phyloP scores from a whole-genome alignment of 2,113 vertebrate genomes.

The Melospiza melodia region DNA sequence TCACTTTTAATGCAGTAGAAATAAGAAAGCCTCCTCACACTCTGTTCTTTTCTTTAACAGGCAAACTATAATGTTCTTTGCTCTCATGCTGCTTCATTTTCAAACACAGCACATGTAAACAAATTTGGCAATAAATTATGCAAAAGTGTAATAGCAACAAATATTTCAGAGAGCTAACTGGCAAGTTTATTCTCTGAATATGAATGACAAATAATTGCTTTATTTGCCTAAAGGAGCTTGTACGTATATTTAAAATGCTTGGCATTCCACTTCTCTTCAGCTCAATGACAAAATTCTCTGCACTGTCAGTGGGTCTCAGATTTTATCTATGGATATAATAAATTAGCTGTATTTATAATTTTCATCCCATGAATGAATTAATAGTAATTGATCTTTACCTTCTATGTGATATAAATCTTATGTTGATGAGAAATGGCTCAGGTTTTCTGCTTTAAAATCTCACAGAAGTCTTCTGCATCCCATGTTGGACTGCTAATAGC shows the following conservation, averaged over 20 bases:
- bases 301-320: neutral
- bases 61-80: conserved; percentile 33
- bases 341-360: neutral
- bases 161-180: conserved; percentile 54
- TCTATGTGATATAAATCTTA: neutral
- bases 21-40: neutral
- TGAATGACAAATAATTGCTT: conserved; percentile 47
- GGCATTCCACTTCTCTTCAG: neutral
- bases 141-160: conserved; percentile 43
- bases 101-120: conserved; percentile 45
- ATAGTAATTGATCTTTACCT: neutral
- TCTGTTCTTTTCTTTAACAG: conserved; percentile 29
- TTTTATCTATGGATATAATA: neutral
- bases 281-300: conserved; percentile 1
- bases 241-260: neutral
- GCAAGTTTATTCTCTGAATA: conserved; percentile 45
- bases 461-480: neutral
- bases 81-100: conserved; percentile 56
- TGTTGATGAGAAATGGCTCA: neutral
- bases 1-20: neutral
- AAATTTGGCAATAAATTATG: conserved; percentile 65
- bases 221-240: conserved; percentile 10
- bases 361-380: neutral
- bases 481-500: neutral
- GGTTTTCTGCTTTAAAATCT: neutral